Conservation (phyloP, 2,797 vertebrate genomes). For the Microctenopoma lineatum region DNA sequence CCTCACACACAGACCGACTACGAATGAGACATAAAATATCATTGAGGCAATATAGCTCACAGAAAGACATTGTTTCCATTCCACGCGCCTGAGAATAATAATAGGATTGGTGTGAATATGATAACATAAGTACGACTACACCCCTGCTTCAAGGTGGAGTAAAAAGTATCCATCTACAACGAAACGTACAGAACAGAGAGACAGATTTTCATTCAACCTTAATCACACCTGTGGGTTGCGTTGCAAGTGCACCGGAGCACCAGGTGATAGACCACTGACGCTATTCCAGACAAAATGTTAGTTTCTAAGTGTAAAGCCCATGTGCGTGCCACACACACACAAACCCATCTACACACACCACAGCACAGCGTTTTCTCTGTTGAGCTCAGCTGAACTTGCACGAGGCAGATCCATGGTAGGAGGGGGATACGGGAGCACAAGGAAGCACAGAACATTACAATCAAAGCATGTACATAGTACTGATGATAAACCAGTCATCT, state of each 20-base stretch:
- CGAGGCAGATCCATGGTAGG: slow-evolving; percentile 88
- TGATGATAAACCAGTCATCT: slow-evolving; percentile 90
- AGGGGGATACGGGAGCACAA: slow-evolving; percentile 77
- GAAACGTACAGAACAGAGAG: too few species aligned
- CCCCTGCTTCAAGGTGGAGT: slow-evolving; percentile 37
- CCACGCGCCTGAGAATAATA: slow-evolving; percentile 33
- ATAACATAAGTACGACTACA: slow-evolving; percentile 41
- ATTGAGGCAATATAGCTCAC: slow-evolving; percentile 16
- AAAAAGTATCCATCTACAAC: slow-evolving; percentile 38
- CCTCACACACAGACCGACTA: slow-evolving; percentile 26
- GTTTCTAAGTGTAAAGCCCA: slow-evolving; percentile 17
- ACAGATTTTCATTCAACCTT: too few species aligned
- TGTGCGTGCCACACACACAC: too few species aligned
- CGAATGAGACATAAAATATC: slow-evolving; percentile 36
- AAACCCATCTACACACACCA: slow-evolving; percentile 61
- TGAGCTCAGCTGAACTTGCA: slow-evolving; percentile 94
- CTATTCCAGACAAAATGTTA: too few species aligned
- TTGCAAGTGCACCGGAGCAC: too few species aligned
- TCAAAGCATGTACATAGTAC: slow-evolving; percentile 87
- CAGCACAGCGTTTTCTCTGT: slow-evolving; percentile 94
- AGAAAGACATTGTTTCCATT: neutral
- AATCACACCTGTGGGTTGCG: too few species aligned
- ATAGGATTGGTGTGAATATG: too few species aligned
- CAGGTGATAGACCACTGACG: too few species aligned
- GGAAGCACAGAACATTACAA: slow-evolving; percentile 94